A percentile compares a stretch with the other conserved stretches of the same genome.
Conservation (phyloP, 2,888 invertebrate species). For the Minunthozetes semirufus region DNA sequence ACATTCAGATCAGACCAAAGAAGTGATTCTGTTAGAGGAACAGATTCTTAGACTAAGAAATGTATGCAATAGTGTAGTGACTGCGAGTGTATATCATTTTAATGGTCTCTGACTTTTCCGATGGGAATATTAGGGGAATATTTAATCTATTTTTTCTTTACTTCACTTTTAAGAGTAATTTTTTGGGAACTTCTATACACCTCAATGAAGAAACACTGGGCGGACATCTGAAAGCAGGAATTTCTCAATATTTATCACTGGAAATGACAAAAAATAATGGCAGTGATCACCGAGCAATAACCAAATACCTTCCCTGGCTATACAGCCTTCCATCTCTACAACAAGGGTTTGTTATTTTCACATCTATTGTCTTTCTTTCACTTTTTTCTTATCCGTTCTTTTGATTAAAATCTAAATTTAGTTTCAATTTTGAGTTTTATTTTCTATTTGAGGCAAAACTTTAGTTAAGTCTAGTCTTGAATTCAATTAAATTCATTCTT, state of each 20-base stretch:
- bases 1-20: not conserved
- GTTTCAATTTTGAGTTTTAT: not conserved
- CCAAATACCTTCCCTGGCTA: constrained; percentile 81
- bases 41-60: not conserved
- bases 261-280: constrained; percentile 78
- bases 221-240: constrained; percentile 88
- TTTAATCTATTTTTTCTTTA: constrained; percentile 31
- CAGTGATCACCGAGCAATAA: constrained; percentile 71
- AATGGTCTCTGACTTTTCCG: not conserved
- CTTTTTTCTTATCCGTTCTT: not conserved
- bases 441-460: constrained; percentile 1
- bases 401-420: constrained; percentile 16
- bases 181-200: constrained; percentile 52
- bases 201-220: constrained; percentile 93
- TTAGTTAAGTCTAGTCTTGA: constrained; percentile 44
- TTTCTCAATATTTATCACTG: constrained; percentile 72
- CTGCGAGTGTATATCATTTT: not conserved
- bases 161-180: constrained; percentile 56
- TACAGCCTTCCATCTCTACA: constrained; percentile 72
- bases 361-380: too few relatives aligned
- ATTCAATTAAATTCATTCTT: not conserved
- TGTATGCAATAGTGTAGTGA: not conserved
- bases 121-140: constrained; percentile 27
- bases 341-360: constrained; percentile 60
- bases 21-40: not conserved